Base-by-base conservation (phyloP, 2,888 invertebrate genomes). In the Myopa testacea region DNA sequence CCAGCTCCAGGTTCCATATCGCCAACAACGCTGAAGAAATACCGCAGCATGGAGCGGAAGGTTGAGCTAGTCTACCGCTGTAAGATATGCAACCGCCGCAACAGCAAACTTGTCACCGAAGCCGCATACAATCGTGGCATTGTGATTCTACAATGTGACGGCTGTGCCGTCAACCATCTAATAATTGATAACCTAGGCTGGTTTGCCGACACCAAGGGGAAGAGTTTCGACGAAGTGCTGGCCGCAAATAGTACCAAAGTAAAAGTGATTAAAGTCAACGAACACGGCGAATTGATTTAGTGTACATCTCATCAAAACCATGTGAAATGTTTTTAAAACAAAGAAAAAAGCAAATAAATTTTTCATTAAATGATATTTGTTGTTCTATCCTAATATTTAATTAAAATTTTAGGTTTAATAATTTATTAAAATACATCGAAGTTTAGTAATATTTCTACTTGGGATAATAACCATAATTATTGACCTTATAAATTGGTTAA, bases 101-200 rank as follows among this genome's bases (percentile, higher is more conserved):
- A 88, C 76, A 82, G 81, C 0, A 88, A 88, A 80, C 84, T 84
- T 76, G 85, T 88, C 37, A 87, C 86, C n/a, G 87, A 88, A 79
- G 87, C 84, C 62, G 88, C 88, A 12, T 88, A 85, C 78, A 84
- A 82, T 10, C 85, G 82, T 60, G 88, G 88, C 4, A 86, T 88
- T 8, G 88, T 88, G 1, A 88, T 88, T 67, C 82, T 88, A 0
- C 87, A 88, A 77, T 88, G 88, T 78, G 88, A 88, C 82, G 88
- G 88, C 34, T 88, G 88, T 83, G 85, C 86, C 38, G 87, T 88
- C 4, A 86, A 87, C 78, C 88, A 88, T 80, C 81, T 88, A 70
- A 88, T 88, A 73, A 85, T 85, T 75, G 88, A 88, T 72, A 87
- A 88, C 75, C 83, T 88, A 3, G 88, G 88, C 6, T 84, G 88